Base-by-base conservation (phyloP, 2,888 invertebrate genomes). In the Eristalis arbustorum region DNA sequence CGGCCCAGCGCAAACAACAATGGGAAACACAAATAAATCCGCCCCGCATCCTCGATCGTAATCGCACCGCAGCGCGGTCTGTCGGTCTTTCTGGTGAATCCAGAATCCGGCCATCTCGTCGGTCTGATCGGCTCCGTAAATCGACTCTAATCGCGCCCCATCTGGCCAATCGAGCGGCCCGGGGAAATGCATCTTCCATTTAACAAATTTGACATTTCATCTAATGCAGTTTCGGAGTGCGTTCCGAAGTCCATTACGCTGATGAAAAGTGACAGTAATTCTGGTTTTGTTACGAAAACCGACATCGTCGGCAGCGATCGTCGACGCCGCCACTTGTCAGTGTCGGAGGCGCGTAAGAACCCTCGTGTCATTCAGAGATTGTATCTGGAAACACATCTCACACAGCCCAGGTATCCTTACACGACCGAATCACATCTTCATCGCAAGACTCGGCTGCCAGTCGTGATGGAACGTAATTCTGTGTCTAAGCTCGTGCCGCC, bases 231-330 rank as follows among this genome's bases (percentile, higher is more conserved):
- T 63, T 57, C 6, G 11, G 37, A 42, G 14, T 72, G 63, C 64
- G 67, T 72, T 59, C 62, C n/a, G 34, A 87, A 78, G 63, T 67
- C 87, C 87, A 87, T 87, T 87, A 87, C 66, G 79, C 42, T 72
- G 83, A 79, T 83, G 78, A 84, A 89, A 89, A 89, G 84, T 89
- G 89, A 89, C 89, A 89, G 89, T 89, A 90, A 89, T 89, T 89
- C 89, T 79, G 67, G 76, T 82, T 82, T 88, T 88, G 76, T 82
- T 80, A 67, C 62, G 34, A 28, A 61, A 14, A 84, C 69, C 84
- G 67, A 75, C 57, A 76, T 56, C 64, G 66, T 56, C 64, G 66
- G 49, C 49, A 49, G 49, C 49, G 49, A 49, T 49, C 49, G 18
- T 76, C 49, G 63, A 37, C 22, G 63, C 71, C 61, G 72, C 81